Evolutionary conservation across 2,888 invertebrate species (phyloP).

Genomic region (Alentia gelatinosa): DNA sequence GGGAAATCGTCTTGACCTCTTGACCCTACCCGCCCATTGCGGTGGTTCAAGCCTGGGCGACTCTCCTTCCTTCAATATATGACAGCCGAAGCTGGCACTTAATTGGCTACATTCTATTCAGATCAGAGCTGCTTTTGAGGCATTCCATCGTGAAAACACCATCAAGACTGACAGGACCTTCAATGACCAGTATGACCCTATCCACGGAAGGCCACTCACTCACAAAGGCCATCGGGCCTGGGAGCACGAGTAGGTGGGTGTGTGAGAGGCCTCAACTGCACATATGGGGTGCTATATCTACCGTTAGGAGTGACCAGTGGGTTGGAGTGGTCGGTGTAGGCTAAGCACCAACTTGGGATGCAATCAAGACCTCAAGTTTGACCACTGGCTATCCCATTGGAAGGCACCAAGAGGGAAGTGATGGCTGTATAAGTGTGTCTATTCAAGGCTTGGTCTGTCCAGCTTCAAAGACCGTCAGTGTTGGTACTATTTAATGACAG

Average conservation of each 20-base stretch:
- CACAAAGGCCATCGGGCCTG: background rate
- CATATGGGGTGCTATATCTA: background rate
- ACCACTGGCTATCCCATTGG: background rate
- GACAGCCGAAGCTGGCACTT: background rate
- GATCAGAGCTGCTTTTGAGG: background rate
- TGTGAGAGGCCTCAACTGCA: background rate
- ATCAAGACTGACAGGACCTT: background rate
- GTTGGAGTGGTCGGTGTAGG: background rate
- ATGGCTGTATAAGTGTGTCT: background rate
- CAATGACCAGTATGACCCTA: background rate
- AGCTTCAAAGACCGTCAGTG: too few species aligned
- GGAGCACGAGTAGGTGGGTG: background rate
- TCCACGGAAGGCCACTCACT: background rate
- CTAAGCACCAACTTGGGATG: conserved; percentile 22
- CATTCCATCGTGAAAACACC: conserved; percentile 4
- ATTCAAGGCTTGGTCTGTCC: background rate
- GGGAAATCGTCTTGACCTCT: background rate
- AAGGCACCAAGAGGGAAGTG: background rate
- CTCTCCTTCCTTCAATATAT: background rate
- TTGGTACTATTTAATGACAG: too few species aligned
- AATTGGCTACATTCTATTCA: conserved; percentile 15
- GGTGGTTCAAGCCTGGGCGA: background rate
- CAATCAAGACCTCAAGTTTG: conserved; percentile 16
- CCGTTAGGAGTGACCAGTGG: conserved; percentile 1
- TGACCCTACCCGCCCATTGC: background rate